These are phyloP conservation scores for Hexactinellida sp. DNA, from an alignment of 37 sponge, comb jelly and placozoan species.

Conservation along the genomic window DNA sequence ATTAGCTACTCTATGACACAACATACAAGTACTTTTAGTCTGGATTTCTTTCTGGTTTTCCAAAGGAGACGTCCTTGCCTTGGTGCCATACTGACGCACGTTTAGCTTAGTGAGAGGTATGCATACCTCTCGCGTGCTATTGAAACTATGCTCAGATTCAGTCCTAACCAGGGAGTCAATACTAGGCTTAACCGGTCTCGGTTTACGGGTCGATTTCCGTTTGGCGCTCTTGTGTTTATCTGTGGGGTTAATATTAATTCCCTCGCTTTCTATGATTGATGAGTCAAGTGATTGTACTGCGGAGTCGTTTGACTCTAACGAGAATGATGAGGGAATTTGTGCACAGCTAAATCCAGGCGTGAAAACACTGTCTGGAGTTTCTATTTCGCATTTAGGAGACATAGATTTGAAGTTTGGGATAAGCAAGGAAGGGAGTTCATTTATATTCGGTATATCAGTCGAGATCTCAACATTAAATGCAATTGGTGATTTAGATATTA, in stretches of 20 bases:
- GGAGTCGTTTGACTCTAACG: background rate
- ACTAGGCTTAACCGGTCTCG: too few relatives aligned
- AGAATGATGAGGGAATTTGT: background rate
- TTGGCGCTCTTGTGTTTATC: background rate
- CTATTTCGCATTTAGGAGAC: background rate
- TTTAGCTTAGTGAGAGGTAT: background rate
- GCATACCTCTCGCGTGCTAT: background rate
- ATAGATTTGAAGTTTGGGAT: background rate
- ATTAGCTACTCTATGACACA: background rate
- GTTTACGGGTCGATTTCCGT: background rate
- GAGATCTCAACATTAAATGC: background rate
- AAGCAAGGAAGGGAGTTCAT: background rate
- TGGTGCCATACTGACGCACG: background rate
- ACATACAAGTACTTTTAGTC: background rate
- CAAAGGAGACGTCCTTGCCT: background rate
- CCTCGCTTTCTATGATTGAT: background rate
- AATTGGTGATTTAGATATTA: background rate
- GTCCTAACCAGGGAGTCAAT: background rate
- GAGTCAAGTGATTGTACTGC: background rate
- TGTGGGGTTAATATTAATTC: too few relatives aligned
- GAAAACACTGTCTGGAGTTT: conserved; percentile 14
- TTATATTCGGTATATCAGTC: too few relatives aligned
- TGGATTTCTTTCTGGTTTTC: background rate
- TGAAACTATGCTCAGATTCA: background rate
- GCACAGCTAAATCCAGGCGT: background rate